Evolutionary conservation across 2,888 invertebrate genomes (phyloP).

Genomic region (Drosophila pegasa): DNA sequence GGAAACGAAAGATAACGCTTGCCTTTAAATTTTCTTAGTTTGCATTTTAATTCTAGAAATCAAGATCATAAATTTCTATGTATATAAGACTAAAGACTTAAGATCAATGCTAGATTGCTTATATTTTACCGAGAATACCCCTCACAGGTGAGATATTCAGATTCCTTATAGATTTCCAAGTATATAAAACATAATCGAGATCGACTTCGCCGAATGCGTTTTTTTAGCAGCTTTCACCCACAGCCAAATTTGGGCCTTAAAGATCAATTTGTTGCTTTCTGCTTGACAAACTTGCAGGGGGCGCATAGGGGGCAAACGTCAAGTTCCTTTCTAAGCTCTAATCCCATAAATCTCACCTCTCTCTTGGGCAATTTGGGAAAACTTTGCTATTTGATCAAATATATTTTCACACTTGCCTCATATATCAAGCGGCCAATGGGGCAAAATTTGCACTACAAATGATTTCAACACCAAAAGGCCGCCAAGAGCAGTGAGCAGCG

Average conservation of each 20-base stretch:
- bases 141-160: neutral
- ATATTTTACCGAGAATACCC: neutral
- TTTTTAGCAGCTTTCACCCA: constrained; percentile 39
- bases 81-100: too few relatives aligned
- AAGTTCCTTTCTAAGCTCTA: constrained; percentile 65
- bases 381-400: constrained; percentile 73
- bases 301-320: constrained; percentile 5
- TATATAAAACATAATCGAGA: neutral
- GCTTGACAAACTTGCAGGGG: constrained; percentile 30
- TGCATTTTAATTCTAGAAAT: too few relatives aligned
- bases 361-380: constrained; percentile 57
- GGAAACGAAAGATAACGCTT: too few relatives aligned
- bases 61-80: too few relatives aligned
- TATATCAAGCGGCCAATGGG: constrained; percentile 74
- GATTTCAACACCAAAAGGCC: constrained; percentile 82
- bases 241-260: constrained; percentile 1
- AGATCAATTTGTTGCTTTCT: constrained; percentile 1
- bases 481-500: constrained; percentile 50
- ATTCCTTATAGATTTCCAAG: neutral
- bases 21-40: too few relatives aligned
- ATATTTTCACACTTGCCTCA: constrained; percentile 81
- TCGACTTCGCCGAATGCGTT: neutral
- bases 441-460: constrained; percentile 83
- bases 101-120: too few relatives aligned
- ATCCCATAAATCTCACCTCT: constrained; percentile 63